Conservation (phyloP, 2,888 invertebrate genomes). For the Liodrosophila aerea region DNA sequence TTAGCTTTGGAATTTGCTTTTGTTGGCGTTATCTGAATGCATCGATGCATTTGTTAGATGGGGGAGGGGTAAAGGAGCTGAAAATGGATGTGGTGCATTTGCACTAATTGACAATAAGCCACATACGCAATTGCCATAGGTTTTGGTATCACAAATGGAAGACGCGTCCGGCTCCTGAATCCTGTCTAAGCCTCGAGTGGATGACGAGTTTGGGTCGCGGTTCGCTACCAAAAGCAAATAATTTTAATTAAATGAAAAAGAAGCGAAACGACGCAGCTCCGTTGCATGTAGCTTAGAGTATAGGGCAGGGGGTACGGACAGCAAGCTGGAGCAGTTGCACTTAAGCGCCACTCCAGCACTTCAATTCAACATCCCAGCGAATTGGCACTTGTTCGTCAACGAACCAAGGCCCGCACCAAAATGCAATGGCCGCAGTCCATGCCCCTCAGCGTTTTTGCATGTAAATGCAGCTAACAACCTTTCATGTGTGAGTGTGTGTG, state of each 20-base stretch:
- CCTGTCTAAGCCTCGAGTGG: slow-evolving; percentile 54
- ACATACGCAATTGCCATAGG: slow-evolving; percentile 36
- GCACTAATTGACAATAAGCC: slow-evolving; percentile 71
- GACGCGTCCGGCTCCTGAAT: slow-evolving; percentile 46
- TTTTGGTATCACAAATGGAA: slow-evolving; percentile 26
- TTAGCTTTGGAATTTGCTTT: slow-evolving; percentile 22
- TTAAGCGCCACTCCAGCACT: slow-evolving; percentile 71
- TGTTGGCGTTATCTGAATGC: slow-evolving; percentile 57
- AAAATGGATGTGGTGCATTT: slow-evolving; percentile 7
- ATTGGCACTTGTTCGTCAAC: slow-evolving; percentile 74
- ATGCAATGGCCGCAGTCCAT: slow-evolving; percentile 50
- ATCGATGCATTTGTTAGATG: slow-evolving; percentile 55
- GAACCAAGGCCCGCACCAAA: slow-evolving; percentile 69
- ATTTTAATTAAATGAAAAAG: slow-evolving; percentile 76
- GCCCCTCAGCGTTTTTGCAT: slow-evolving; percentile 11
- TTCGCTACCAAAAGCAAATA: slow-evolving; percentile 63
- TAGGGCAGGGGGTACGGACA: slow-evolving; percentile 13
- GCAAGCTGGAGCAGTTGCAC: slow-evolving; percentile 50
- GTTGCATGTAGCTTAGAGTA: background rate
- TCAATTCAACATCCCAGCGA: slow-evolving; percentile 68
- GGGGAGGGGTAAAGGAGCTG: background rate
- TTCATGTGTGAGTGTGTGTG: slow-evolving; percentile 26
- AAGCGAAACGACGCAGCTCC: slow-evolving; percentile 48
- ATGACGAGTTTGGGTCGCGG: slow-evolving; percentile 27
- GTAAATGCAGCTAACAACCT: slow-evolving; percentile 36